Evolutionary conservation across 2,113 vertebrate genomes (phyloP).

Genomic region (Campylorhamphus procurvoides): DNA sequence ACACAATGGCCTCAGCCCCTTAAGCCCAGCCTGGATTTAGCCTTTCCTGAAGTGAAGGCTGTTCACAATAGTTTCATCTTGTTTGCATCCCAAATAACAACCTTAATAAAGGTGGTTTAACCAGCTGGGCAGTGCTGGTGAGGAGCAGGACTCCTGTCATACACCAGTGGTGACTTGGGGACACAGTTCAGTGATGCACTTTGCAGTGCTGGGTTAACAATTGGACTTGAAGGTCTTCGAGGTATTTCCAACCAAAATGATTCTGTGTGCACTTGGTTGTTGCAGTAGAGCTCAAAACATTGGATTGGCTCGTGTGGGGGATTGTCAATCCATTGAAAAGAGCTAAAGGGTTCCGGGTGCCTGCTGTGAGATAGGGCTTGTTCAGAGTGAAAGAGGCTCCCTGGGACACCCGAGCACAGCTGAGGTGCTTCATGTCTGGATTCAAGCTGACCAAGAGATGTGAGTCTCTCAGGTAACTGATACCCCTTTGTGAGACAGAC

Average conservation of each 20-base stretch:
- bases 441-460: not conserved
- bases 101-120: not conserved
- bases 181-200: not conserved
- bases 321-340: not conserved
- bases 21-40: not conserved
- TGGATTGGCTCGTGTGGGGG: not conserved
- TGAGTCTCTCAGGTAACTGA: rapidly evolving
- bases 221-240: not conserved
- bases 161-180: rapidly evolving
- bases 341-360: not conserved
- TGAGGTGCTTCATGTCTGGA: not conserved
- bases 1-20: rapidly evolving
- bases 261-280: not conserved
- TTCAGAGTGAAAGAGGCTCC: not conserved
- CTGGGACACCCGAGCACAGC: rapidly evolving
- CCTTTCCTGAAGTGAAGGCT: rapidly evolving
- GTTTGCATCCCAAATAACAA: rapidly evolving
- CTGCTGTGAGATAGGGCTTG: rapidly evolving
- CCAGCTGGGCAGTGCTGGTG: rapidly evolving
- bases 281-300: not conserved
- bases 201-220: not conserved
- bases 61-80: not conserved
- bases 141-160: not conserved
- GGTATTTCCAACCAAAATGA: not conserved
- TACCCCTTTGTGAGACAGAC: not conserved